phyloP scores from a whole-genome alignment of 1,140 invertebrate genomes.

The Homalodisca vitripennis region DNA sequence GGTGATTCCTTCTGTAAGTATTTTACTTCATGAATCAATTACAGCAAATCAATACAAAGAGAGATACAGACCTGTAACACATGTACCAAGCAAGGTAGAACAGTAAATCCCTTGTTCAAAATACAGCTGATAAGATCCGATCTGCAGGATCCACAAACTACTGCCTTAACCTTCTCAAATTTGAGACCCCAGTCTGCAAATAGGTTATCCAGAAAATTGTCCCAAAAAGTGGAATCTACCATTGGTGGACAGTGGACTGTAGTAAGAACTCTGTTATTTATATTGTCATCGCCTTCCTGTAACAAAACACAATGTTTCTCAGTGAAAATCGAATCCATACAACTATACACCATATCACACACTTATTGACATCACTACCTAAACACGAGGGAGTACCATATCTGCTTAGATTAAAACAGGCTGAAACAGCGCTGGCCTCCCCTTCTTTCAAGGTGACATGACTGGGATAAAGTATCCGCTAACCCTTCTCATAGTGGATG shows the following conservation, averaged over 20 bases:
- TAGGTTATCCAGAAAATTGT: constrained; percentile 46
- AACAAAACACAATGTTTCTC: not conserved
- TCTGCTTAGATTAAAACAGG: no score
- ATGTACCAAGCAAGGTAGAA: constrained; percentile 53
- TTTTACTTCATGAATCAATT: no score
- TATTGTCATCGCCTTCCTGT: constrained; percentile 36
- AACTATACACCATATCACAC: no score
- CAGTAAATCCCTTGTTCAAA: constrained; percentile 44
- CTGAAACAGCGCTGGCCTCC: no score
- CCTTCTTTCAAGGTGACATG: no score
- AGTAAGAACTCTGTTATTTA: constrained; percentile 39
- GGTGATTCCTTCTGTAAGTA: no score
- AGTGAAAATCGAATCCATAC: no score
- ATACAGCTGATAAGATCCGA: constrained; percentile 48
- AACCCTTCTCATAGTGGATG: no score
- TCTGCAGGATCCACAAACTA: constrained; percentile 49
- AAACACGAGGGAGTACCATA: no score
- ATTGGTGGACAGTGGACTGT: constrained; percentile 38
- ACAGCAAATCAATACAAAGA: no score
- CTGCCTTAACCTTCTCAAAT: constrained; percentile 51
- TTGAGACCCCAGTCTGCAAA: constrained; percentile 51
- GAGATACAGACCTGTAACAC: constrained; percentile 53
- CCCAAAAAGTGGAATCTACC: constrained; percentile 47
- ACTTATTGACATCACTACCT: no score
- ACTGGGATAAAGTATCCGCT: no score